Conservation (phyloP, 2,888 invertebrate species). For the Coelogynopora nodosa region DNA sequence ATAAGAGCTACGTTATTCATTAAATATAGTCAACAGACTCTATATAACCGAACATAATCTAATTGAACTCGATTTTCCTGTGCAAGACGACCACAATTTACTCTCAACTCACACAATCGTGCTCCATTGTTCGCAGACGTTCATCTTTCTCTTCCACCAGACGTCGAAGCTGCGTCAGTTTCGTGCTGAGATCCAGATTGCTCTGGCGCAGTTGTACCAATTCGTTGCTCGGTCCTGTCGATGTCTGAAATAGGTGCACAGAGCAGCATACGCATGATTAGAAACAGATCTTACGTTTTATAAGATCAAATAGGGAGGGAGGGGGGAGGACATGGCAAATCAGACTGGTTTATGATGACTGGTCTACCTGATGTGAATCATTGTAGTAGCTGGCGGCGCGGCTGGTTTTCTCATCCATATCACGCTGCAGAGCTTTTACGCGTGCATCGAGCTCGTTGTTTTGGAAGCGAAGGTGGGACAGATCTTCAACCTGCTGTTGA, state of each 20-base stretch:
- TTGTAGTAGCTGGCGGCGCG: not conserved
- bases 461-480: slow-evolving; percentile 84
- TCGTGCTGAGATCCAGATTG: slow-evolving; percentile 37
- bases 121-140: slow-evolving; percentile 32
- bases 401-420: slow-evolving; percentile 58
- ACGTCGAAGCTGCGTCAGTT: slow-evolving; percentile 34
- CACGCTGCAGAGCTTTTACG: slow-evolving; percentile 55
- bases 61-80: too few species aligned
- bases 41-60: too few species aligned
- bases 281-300: too few species aligned
- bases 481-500: slow-evolving; percentile 65
- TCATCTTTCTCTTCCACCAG: slow-evolving; percentile 42
- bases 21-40: too few species aligned
- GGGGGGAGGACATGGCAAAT: too few species aligned
- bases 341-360: too few species aligned
- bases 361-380: slow-evolving; percentile 27
- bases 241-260: too few species aligned
- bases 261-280: too few species aligned
- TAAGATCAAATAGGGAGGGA: too few species aligned
- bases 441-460: slow-evolving; percentile 72
- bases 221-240: not conserved
- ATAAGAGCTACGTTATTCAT: too few species aligned
- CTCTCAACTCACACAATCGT: slow-evolving; percentile 33
- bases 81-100: too few species aligned
- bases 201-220: slow-evolving; percentile 11